These are phyloP conservation scores for Phenganax subtilis DNA, from an alignment of 92 coral and sea anemone genomes.

Conservation along the genomic window DNA sequence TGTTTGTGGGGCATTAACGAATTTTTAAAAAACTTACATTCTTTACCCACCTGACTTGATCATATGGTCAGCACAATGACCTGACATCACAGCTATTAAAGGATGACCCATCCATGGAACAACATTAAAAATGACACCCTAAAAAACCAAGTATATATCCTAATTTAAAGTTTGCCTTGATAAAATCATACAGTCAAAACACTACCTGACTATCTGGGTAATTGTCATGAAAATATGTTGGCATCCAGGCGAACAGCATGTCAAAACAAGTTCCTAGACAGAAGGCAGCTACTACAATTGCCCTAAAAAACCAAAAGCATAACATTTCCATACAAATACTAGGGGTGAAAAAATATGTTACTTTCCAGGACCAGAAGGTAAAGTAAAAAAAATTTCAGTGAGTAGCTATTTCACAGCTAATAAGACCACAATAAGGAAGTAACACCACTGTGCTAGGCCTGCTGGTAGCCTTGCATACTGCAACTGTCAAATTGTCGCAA, in stretches of 20 bases:
- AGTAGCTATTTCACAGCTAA: too few species aligned
- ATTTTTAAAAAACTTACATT: too few species aligned
- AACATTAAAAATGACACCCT: constrained; percentile 92
- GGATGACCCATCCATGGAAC: constrained; percentile 87
- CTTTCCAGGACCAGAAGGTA: too few species aligned
- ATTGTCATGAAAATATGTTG: constrained; percentile 88
- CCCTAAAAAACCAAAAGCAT: constrained; percentile 55
- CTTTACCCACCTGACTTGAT: constrained; percentile 62
- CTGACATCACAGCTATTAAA: constrained; percentile 64
- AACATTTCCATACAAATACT: too few species aligned
- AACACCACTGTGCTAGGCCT: too few species aligned
- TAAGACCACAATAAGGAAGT: too few species aligned
- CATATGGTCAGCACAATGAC: constrained; percentile 79
- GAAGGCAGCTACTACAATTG: constrained; percentile 69
- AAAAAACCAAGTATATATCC: not conserved
- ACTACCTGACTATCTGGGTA: constrained; percentile 81
- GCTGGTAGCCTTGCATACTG: too few species aligned
- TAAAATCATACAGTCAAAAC: not conserved
- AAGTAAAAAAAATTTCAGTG: too few species aligned
- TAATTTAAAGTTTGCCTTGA: not conserved
- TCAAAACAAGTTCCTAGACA: constrained; percentile 82
- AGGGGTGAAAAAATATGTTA: too few species aligned
- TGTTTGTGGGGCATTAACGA: not conserved
- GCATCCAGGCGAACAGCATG: constrained; percentile 95
- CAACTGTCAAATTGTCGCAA: too few species aligned